Evolutionary conservation across 2,797 vertebrate species (phyloP).

Genomic region (Psittacula echo): DNA sequence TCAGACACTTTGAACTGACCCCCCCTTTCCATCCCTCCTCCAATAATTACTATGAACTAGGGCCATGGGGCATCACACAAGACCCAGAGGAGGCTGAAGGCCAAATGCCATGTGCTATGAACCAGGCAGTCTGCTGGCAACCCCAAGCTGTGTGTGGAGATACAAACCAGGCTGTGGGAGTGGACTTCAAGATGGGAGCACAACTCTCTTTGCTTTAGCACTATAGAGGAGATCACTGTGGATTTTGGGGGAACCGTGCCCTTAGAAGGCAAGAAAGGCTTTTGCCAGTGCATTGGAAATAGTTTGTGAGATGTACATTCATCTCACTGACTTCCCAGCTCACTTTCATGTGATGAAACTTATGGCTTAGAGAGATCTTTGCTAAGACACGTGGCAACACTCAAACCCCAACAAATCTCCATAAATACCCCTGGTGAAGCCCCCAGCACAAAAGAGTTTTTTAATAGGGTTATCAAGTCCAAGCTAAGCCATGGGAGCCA

Average conservation of each 20-base stretch:
- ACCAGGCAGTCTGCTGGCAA: conserved; percentile 5
- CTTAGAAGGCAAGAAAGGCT: background rate
- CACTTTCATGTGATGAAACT: background rate
- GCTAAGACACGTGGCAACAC: background rate
- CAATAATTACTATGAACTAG: background rate
- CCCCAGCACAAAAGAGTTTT: background rate
- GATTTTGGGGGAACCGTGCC: background rate
- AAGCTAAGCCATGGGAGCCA: background rate
- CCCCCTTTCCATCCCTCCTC: background rate
- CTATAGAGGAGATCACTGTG: background rate
- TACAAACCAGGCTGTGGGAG: fast-evolving
- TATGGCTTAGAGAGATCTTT: background rate
- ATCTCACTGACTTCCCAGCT: background rate
- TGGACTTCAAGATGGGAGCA: background rate
- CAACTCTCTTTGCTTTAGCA: background rate
- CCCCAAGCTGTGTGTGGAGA: background rate
- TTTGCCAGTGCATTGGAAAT: background rate
- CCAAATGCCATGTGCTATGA: background rate
- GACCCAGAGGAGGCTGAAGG: conserved; percentile 1
- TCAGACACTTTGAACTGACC: conserved; percentile 29
- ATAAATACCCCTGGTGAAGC: background rate
- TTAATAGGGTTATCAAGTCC: background rate
- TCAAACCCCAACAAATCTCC: background rate
- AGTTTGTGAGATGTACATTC: background rate
- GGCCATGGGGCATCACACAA: background rate